These are phyloP conservation scores for Plagodis pulveraria DNA, from an alignment of 2,888 invertebrate species.

Conservation along the genomic window DNA sequence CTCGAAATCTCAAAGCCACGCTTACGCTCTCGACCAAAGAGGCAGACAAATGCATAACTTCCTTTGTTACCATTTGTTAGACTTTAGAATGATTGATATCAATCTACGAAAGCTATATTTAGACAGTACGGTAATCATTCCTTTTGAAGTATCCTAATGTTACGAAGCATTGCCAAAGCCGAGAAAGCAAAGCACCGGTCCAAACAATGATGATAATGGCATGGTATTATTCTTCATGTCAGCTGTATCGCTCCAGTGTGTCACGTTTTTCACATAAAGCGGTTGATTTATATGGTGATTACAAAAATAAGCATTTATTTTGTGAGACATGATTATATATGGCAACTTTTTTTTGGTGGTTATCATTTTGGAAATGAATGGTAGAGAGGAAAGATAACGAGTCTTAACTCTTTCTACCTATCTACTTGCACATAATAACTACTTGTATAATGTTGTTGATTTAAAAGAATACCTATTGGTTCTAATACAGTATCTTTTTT, in stretches of 20 bases:
- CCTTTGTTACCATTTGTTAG: neutral
- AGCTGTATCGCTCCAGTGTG: constrained; percentile 40
- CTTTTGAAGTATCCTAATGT: constrained; percentile 7
- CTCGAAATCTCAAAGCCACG: no score
- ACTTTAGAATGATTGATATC: constrained; percentile 1
- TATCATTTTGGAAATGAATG: neutral
- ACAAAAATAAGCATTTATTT: constrained; percentile 35
- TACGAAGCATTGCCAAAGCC: constrained; percentile 26
- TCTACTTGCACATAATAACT: no score
- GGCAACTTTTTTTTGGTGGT: constrained; percentile 4
- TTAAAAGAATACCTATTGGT: no score
- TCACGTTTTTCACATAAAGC: constrained; percentile 61
- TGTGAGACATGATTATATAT: neutral
- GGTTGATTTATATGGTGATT: constrained; percentile 45
- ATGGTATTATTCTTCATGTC: constrained; percentile 49
- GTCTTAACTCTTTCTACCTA: no score
- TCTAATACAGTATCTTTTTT: no score
- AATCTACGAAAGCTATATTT: constrained; percentile 6
- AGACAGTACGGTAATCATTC: constrained; percentile 3
- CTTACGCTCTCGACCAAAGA: no score
- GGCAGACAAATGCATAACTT: no score
- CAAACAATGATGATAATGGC: constrained; percentile 37
- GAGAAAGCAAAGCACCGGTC: constrained; percentile 36
- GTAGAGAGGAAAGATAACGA: neutral
- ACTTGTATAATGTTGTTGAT: no score